Base-by-base conservation (phyloP, 2,888 invertebrate genomes). In the Eledona agricola region DNA sequence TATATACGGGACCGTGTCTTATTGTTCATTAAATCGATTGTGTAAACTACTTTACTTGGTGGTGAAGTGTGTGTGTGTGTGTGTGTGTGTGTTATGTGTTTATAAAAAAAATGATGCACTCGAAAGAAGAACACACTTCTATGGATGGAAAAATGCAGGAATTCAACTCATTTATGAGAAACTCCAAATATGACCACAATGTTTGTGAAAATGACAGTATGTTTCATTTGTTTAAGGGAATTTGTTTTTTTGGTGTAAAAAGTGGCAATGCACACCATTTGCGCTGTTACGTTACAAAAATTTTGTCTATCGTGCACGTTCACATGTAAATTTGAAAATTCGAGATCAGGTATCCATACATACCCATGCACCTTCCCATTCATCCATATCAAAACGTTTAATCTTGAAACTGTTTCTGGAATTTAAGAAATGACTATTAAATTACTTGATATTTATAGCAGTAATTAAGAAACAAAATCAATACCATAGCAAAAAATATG, bases 401-500 rank as follows among this genome's bases (percentile, higher is more conserved):
- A 19, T 19, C 20, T 5, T 19, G n/a, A 19, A 19, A n/a, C 4
- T 19, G 20, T 5, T 19, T 19, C 20, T 19, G n/a, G n/a, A 4
- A 19, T 19, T 19, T 5, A 19, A 19, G 20, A 19, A n/a, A n/a
- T n/a, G n/a, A n/a, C n/a, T n/a, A n/a, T n/a, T n/a, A n/a, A n/a
- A n/a, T n/a, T n/a, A n/a, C n/a, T n/a, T n/a, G n/a, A n/a, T n/a
- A n/a, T 32, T 49, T 51, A 17, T 34, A 51, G 54, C 35, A 20
- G 29, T 49, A 5, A 55, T 57, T 20, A 51, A 51, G 35, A 67
- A 66, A 55, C 63, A 69, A 43, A 72, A 71, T 47, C 71, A 67
- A 7, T 74, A 73, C 59, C 69, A 77, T 51, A 78, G 77, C 67
- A 75, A 78, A 4, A 69, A 80, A 60, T 92, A 88, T 65, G 80